Evolutionary conservation across 1,140 invertebrate genomes (phyloP), one percentile per base, ranked within the genome.

Genomic region (Lordiphosa mommai): DNA sequence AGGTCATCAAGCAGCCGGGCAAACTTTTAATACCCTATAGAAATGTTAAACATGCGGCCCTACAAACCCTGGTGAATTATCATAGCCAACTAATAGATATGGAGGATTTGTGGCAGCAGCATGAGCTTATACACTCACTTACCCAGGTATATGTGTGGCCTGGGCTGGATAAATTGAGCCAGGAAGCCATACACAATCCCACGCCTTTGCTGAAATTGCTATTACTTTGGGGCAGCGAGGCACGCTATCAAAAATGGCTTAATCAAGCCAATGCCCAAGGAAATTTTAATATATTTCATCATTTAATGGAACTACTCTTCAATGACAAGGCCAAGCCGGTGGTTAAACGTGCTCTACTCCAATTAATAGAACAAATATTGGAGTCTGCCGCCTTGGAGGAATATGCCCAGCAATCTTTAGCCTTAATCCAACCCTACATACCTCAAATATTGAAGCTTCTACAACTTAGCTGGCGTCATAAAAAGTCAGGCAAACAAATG

Each of bases 101-200:
- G 73, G 90, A 74, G 5, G 77, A 76, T 7, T 5, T 82, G 8
- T 98, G 95, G 94, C 91, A 89, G 3, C 72, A 88, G 16, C 80
- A 90, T 4, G 94, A 98, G 88, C n/a, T n/a, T n/a, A 89, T 97
- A 2, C 92, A 94, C 73, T 92, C 94, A 0, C 68, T 97, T 7
- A 97, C 95, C 85, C 89, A 94, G 38, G 92, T 94, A 0, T 93
- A 94, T 40, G 91, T 99, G 10, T 97, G 95, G 93, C 96, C 96
- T 0, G 92, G 93, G 76, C 88, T 97, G 40, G 89, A 91, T n/a
- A 94, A 93, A 76, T 86, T 98, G 1, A 92, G 94, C 0, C 89
- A 92, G 46, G 96, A 98, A 84, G 94, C 96, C 20, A 93, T 97
- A 46, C 93, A 96, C 68, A 94, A 92, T 72, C 95, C 96, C 1